phyloP scores from a whole-genome alignment of 2,888 invertebrate species.

The Harpagoxenus sublaevis region DNA sequence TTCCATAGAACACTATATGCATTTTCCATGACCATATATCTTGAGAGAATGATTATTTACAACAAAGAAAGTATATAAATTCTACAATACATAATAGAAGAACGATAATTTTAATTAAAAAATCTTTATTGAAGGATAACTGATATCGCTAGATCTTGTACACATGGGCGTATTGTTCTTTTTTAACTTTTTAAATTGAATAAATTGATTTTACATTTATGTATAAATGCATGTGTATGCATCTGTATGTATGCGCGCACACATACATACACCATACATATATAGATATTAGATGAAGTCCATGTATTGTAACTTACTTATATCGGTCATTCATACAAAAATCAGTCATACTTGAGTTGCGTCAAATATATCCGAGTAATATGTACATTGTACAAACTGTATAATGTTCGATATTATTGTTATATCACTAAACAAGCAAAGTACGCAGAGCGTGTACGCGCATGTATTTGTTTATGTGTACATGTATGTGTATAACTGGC shows the following conservation, averaged over 20 bases:
- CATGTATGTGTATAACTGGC: constrained; percentile 61
- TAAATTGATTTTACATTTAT: constrained; percentile 72
- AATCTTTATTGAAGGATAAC: constrained; percentile 68
- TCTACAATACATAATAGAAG: constrained; percentile 66
- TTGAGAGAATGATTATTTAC: constrained; percentile 52
- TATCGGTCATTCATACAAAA: constrained; percentile 71
- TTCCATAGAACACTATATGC: constrained; percentile 46
- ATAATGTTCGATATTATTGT: constrained; percentile 60
- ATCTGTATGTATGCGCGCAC: constrained; percentile 45
- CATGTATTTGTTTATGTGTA: constrained; percentile 60
- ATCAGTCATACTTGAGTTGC: constrained; percentile 65
- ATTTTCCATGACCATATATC: constrained; percentile 62
- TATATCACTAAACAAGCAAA: constrained; percentile 77
- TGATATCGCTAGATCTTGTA: constrained; percentile 61
- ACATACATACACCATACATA: constrained; percentile 60
- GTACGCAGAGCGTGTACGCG: constrained; percentile 67
- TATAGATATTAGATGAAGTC: constrained; percentile 67
- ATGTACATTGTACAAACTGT: constrained; percentile 68
- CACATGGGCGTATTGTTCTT: constrained; percentile 63
- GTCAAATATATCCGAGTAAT: constrained; percentile 76
- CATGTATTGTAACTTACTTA: constrained; percentile 71
- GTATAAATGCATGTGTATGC: constrained; percentile 66
- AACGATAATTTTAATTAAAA: constrained; percentile 61
- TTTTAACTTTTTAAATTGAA: constrained; percentile 53
- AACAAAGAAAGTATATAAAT: constrained; percentile 59